These are phyloP conservation scores for Hyperopisus bebe DNA, from an alignment of 2,113 vertebrate genomes.

Conservation along the genomic window DNA sequence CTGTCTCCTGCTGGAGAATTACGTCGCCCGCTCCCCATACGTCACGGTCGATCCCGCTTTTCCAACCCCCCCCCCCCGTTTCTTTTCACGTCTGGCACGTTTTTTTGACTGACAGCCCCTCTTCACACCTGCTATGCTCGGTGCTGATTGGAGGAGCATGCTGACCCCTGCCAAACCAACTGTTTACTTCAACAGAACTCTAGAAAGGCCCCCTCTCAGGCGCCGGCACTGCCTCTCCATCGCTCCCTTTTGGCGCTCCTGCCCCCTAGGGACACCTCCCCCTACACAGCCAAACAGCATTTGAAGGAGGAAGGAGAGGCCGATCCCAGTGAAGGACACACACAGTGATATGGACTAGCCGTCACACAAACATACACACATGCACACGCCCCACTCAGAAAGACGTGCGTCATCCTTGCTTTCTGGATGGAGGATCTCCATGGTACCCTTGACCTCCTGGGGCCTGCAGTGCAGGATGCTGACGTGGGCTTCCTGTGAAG, in stretches of 20 bases:
- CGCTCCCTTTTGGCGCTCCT: neutral
- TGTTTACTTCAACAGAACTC: neutral
- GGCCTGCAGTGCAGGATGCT: slow-evolving; percentile 37
- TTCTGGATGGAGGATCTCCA: neutral
- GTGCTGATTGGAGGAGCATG: neutral
- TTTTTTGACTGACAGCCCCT: neutral
- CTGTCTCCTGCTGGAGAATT: neutral
- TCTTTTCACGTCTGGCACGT: neutral
- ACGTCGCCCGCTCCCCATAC: neutral
- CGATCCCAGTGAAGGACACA: neutral
- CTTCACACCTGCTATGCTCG: neutral
- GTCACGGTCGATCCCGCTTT: neutral
- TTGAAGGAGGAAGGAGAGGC: neutral
- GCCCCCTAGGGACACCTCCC: neutral
- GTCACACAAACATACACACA: slow-evolving; percentile 5
- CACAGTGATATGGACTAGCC: neutral
- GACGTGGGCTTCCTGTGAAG: slow-evolving; percentile 14
- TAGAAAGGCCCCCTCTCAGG: neutral
- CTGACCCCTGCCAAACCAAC: neutral
- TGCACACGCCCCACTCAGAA: slow-evolving; percentile 9
- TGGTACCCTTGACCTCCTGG: slow-evolving; percentile 10
- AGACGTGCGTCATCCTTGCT: neutral
- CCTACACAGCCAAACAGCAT: neutral
- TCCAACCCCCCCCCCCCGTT: neutral
- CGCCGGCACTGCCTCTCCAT: neutral